Percentiles rank a stretch among this genome's conserved stretches.
These are phyloP conservation scores for Margarornis squamiger DNA, from an alignment of 2,797 vertebrate genomes.

Conservation along the genomic window DNA sequence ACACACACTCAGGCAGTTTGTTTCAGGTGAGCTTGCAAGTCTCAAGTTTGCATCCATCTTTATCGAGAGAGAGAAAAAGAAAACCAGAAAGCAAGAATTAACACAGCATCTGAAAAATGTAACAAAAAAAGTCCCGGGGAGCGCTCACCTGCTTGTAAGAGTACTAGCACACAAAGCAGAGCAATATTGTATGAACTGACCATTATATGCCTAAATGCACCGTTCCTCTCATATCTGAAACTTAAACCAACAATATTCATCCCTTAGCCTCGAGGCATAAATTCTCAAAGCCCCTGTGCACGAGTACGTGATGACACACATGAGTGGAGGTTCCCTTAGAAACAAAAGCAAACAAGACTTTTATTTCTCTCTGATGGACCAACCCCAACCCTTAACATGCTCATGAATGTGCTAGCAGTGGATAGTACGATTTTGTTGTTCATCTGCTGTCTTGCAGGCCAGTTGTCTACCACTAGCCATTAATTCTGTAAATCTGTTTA, in stretches of 20 bases:
- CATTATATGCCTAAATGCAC: background rate
- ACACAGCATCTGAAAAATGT: background rate
- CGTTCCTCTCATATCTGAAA: background rate
- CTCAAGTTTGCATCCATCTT: background rate
- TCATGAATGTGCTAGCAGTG: background rate
- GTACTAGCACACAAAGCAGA: background rate
- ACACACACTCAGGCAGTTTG: background rate
- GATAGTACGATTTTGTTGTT: background rate
- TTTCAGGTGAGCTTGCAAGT: background rate
- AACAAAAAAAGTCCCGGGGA: background rate
- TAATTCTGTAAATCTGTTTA: conserved; percentile 29
- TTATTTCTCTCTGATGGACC: background rate
- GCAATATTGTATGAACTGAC: background rate
- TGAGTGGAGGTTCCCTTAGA: conserved; percentile 27
- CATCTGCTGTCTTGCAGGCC: conserved; percentile 11
- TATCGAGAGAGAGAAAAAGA: fast-evolving
- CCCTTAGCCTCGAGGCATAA: background rate
- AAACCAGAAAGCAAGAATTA: background rate
- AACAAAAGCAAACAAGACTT: conserved; percentile 45
- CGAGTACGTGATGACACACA: background rate
- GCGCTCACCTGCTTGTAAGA: background rate
- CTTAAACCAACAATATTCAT: background rate
- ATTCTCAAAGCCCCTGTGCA: background rate
- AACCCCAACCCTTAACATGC: background rate
- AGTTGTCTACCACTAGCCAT: background rate